Conservation (phyloP, 2,797 vertebrate genomes). For the Arremon brunneinucha region DNA sequence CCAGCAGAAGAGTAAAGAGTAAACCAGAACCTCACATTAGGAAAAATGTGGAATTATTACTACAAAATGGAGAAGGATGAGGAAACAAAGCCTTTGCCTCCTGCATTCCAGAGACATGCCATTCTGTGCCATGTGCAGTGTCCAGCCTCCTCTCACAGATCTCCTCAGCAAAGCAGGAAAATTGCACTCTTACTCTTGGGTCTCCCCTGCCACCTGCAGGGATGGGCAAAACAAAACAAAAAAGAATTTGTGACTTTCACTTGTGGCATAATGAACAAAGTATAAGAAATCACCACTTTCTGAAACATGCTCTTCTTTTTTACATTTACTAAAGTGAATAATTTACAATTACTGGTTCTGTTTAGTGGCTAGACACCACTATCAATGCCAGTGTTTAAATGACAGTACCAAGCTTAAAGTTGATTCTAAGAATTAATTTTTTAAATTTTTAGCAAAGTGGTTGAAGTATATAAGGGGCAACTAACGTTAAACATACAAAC, state of each 20-base stretch:
- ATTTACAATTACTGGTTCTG: not conserved
- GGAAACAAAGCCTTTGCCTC: not conserved
- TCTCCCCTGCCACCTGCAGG: not conserved
- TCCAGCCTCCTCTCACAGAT: not conserved
- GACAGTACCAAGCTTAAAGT: not conserved
- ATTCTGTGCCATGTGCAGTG: fast-evolving
- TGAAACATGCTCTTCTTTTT: not conserved
- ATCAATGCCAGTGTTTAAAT: not conserved
- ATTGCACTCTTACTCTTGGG: not conserved
- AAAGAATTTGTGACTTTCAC: not conserved
- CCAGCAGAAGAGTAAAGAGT: not conserved
- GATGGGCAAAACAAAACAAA: not conserved
- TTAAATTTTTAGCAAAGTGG: not conserved
- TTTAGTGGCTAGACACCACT: not conserved
- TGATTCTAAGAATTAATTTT: not conserved
- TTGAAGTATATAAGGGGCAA: not conserved
- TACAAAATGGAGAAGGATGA: not conserved
- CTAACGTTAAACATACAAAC: not conserved
- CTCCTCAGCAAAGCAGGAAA: not conserved
- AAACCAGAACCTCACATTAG: not conserved
- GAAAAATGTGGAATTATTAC: not conserved
- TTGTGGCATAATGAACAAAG: not conserved
- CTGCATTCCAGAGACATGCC: not conserved
- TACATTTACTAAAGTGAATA: not conserved
- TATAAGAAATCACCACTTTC: not conserved